Percentiles rank a stretch among this genome's conserved stretches.
Evolutionary conservation across 2,888 invertebrate genomes (phyloP).

Genomic region (Lacanobia wlatinum): DNA sequence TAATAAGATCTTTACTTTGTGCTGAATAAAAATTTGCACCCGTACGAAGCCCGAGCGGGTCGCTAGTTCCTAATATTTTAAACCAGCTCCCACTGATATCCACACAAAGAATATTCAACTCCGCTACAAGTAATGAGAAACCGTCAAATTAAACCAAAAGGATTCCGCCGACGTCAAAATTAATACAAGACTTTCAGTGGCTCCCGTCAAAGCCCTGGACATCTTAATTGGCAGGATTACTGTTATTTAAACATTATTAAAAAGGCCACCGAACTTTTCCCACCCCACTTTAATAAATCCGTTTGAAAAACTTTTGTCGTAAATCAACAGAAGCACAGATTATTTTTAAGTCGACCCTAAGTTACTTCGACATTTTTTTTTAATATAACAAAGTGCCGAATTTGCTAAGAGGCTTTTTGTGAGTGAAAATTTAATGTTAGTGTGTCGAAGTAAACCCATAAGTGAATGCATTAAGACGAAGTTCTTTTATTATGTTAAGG

Average conservation of each 20-base stretch:
- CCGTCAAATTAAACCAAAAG: slow-evolving; percentile 23
- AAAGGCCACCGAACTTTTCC: slow-evolving; percentile 45
- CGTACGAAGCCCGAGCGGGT: no score
- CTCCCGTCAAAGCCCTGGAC: slow-evolving; percentile 23
- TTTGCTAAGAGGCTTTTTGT: slow-evolving; percentile 53
- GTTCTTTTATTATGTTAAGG: slow-evolving; percentile 3
- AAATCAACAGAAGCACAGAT: slow-evolving; percentile 69
- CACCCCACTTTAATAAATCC: slow-evolving; percentile 64
- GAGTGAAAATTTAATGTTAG: slow-evolving; percentile 23
- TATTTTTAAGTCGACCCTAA: slow-evolving; percentile 63
- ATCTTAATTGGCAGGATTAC: slow-evolving; percentile 56
- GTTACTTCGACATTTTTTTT: slow-evolving; percentile 55
- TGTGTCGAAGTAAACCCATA: slow-evolving; percentile 6
- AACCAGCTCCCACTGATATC: background rate
- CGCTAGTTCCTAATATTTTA: background rate
- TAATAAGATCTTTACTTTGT: no score
- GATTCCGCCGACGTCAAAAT: slow-evolving; percentile 11
- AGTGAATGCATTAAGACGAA: slow-evolving; percentile 6
- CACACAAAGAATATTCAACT: background rate
- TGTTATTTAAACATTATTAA: slow-evolving; percentile 54
- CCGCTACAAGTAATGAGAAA: slow-evolving; percentile 1
- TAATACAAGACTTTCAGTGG: slow-evolving; percentile 25
- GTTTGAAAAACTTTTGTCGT: slow-evolving; percentile 67
- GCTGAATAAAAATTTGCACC: no score
- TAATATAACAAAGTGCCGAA: slow-evolving; percentile 50